Base-by-base conservation (phyloP, 2,888 invertebrate genomes). In the Drosophila pseudotakahashii region DNA sequence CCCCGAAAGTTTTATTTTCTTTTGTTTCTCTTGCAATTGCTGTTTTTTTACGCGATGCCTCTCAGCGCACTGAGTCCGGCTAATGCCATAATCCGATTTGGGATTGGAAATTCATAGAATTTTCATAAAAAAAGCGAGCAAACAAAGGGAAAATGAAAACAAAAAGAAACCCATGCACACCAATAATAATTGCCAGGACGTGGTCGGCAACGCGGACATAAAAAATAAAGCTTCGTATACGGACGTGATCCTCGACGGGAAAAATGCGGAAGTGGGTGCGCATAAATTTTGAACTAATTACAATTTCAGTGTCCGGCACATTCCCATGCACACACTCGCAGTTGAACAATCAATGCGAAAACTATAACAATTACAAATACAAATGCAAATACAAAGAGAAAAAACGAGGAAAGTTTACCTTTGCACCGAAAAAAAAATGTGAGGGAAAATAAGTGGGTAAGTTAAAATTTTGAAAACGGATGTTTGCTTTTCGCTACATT, bases 251-350 rank as follows among this genome's bases (percentile, higher is more conserved):
- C 68, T 69, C 62, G 64, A 44, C 66, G 53, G 59, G 69, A 71
- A 67, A 69, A 76, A 77, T 80, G 61, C 79, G 76, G 75, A 81
- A 76, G 72, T 50, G 47, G 59, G 44, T 68, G 57, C 76, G 83
- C 78, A 88, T 85, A 84, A 86, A 84, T 88, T 86, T 79, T 60
- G 41, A 77, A 79, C 88, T 85, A 88, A 85, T 88, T 85, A 88
- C 87, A 80, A 75, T 85, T 88, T 81, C 79, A 83, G 77, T 83
- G 81, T 81, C 79, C 87, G 78, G 50, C 57, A 52, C 34, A 70
- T 60, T 34, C 11, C 34, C 41, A 14, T 34, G 37, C 51, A 39
- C 47, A 30, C 66, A 34, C 58, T 55, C 57, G 55, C 44, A 66
- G 32, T 64, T 76, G 16, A 53, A 67, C 75, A 71, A 88, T 86